Base-by-base conservation (phyloP, 2,888 invertebrate genomes). In the Polia nebulosa region DNA sequence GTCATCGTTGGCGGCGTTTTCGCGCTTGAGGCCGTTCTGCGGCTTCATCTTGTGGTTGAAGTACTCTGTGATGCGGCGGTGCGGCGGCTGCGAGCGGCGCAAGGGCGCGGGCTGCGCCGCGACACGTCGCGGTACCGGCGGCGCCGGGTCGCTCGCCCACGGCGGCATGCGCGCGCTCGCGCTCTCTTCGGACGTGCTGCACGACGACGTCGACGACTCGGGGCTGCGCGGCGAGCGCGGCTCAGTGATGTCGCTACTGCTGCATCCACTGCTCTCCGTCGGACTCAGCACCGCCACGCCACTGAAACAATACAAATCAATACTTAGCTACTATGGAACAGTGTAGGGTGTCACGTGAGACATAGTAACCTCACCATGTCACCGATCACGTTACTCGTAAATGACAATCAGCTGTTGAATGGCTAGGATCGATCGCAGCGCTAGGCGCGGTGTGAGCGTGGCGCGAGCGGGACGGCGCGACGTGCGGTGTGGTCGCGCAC, bases 171-270 rank as follows among this genome's bases (percentile, higher is more conserved):
- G 95, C 95, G 92, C 86, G 82, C 88, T 81, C 87, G 88, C 91
- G 85, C 88, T 86, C 80, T 89, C 85, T 83, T 97, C 96, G 81
- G 96, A 97, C 89, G 78, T 81, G 92, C 96, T 93, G 91, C 95
- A 92, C 88, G 92, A 91, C 81, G 96, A 96, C 87, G 96, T 95
- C 87, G 92, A 91, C 80, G 96, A 96, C 87, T 96, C 96, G 82
- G 97, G 97, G 93, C 97, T 98, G 94, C 97, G 97, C 85, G 98
- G 98, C 71, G 98, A 98, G 80, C 98, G 97, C 66, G 98, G 98
- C 93, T 98, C 98, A 85, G 98, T 98, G 93, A 98, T 97, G 95
- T 98, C 98, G 94, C 98, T 98, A 85, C 96, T 95, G 86, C 96
- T 96, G 96, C 91, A 96, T 87, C 96, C 97, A 87, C 97, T 96